These are phyloP conservation scores for Furnarius figulus DNA, from an alignment of 2,113 vertebrate species.

Conservation along the genomic window DNA sequence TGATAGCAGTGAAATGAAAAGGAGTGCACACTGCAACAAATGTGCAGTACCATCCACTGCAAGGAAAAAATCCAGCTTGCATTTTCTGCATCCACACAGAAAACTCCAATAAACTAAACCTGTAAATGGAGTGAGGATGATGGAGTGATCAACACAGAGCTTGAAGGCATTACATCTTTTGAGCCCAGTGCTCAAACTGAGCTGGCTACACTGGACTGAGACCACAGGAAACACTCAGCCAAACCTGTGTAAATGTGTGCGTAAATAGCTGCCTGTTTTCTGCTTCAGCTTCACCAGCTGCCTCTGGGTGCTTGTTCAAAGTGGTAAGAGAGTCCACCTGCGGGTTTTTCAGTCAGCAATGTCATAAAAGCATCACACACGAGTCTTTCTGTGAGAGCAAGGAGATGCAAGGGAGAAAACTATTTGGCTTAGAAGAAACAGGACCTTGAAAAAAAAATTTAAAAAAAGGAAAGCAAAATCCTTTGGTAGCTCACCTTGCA, in stretches of 20 bases:
- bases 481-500: not conserved
- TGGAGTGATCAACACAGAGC: not conserved
- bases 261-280: not conserved
- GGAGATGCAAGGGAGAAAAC: not conserved
- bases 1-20: accelerated
- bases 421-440: not conserved
- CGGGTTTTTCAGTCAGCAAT: accelerated
- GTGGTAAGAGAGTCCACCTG: accelerated
- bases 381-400: not conserved
- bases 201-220: accelerated
- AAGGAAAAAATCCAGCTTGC: not conserved
- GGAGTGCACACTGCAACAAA: accelerated
- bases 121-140: accelerated
- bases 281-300: not conserved
- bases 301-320: accelerated
- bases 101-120: not conserved
- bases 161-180: accelerated
- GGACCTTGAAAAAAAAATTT: not conserved
- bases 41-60: accelerated
- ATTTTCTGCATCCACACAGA: accelerated
- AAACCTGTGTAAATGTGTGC: too few relatives aligned
- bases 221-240: accelerated
- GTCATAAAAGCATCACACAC: not conserved
- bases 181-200: accelerated
- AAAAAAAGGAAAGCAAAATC: not conserved